phyloP scores from a whole-genome alignment of 2,888 invertebrate genomes.

The Tenodera sinensis region DNA sequence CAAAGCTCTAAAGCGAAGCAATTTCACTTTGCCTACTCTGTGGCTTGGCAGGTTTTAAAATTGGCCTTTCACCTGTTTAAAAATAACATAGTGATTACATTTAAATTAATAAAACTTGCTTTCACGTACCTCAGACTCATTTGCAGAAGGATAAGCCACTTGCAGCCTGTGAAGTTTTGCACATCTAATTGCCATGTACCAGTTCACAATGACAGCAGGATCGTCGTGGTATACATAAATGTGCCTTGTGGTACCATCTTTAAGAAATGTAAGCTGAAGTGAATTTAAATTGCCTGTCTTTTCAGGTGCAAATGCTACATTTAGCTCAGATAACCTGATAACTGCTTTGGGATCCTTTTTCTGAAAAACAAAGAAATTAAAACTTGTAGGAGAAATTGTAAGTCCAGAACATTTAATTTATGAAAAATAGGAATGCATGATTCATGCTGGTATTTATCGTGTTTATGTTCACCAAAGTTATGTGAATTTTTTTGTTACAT shows the following conservation, averaged over 20 bases:
- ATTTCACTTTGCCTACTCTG: no score
- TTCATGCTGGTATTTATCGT: no score
- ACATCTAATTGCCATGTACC: conserved; percentile 80
- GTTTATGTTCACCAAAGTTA: no score
- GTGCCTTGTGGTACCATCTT: conserved; percentile 80
- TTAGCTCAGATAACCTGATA: conserved; percentile 74
- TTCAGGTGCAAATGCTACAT: conserved; percentile 77
- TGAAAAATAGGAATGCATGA: no score
- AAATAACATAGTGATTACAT: not conserved
- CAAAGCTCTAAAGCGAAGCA: no score
- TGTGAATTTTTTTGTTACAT: no score
- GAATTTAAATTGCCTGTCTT: conserved; percentile 78
- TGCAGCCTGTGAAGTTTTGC: conserved; percentile 79
- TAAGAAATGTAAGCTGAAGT: conserved; percentile 79
- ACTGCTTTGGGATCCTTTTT: conserved; percentile 76
- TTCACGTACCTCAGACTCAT: conserved; percentile 56
- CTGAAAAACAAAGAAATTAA: conserved; percentile 16
- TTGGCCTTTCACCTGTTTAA: no score
- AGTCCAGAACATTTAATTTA: no score
- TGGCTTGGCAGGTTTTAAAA: no score
- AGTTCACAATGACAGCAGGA: conserved; percentile 78
- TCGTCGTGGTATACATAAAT: conserved; percentile 85
- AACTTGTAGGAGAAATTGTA: no score
- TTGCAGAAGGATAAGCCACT: conserved; percentile 76
- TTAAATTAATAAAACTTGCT: not conserved